These are phyloP conservation scores for Ischnura elegans DNA, from an alignment of 2,888 invertebrate species.

Conservation along the genomic window DNA sequence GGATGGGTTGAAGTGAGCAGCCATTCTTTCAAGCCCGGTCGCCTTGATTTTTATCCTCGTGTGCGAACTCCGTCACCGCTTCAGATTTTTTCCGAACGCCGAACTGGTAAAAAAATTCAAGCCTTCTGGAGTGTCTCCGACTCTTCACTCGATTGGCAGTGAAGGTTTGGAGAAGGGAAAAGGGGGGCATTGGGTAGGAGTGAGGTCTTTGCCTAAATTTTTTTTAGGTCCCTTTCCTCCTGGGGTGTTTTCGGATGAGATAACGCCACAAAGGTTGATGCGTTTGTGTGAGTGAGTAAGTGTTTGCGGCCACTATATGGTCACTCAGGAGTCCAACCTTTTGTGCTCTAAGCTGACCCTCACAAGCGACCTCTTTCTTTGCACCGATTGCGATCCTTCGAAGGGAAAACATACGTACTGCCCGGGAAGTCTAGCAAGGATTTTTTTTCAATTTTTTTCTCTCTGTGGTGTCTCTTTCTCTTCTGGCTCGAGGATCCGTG, in stretches of 20 bases:
- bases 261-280: slow-evolving; percentile 7
- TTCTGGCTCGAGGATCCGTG: neutral
- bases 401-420: neutral
- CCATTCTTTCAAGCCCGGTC: slow-evolving; percentile 27
- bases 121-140: neutral
- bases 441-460: too few relatives aligned
- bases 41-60: slow-evolving; percentile 37
- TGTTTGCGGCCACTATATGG: neutral
- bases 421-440: neutral
- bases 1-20: neutral
- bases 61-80: neutral
- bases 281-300: neutral
- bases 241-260: slow-evolving; percentile 10
- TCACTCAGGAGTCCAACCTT: neutral
- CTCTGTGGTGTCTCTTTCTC: neutral
- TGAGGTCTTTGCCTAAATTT: neutral
- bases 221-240: neutral
- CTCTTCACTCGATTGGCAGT: neutral
- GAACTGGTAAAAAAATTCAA: neutral
- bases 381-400: slow-evolving; percentile 34
- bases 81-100: neutral
- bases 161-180: neutral
- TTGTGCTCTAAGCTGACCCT: neutral
- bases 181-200: neutral
- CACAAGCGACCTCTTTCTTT: slow-evolving; percentile 5